Base-by-base conservation (phyloP, 1,140 invertebrate genomes). In the Idris sp. region DNA sequence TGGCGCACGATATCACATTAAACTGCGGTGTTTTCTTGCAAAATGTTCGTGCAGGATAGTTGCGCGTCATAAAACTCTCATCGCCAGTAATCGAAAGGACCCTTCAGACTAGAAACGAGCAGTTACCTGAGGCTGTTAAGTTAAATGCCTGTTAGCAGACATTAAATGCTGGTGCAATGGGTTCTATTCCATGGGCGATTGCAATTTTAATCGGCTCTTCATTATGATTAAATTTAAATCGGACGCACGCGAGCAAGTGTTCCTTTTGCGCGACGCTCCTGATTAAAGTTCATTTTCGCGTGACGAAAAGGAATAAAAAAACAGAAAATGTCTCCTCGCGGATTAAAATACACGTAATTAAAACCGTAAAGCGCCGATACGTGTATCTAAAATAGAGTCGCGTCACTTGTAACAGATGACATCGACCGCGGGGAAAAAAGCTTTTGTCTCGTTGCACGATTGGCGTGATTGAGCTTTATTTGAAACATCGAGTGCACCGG, bases 101-200 rank as follows among this genome's bases (percentile, higher is more conserved):
- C 84, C 83, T 85, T 87, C 83, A 84, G 82, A 82, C 81, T 82
- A 83, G 82, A 82, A 87, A 86, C 84, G 85, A 84, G 81, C 83
- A 86, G 85, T 86, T 86, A 87, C 80, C 82, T 81, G 81, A 73
- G 76, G 83, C 76, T 84, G 85, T 87, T 87, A 86, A 86, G 75
- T 86, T 87, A 86, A 87, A 87, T 86, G 84, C 84, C 84, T 79
- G 85, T 87, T 87, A 87, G 82, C 80, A 78, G 82, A 81, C 83
- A 82, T 86, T 87, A 87, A 86, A 82, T 82, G 78, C 64, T 68
- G 74, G 62, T 79, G 77, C 82, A 79, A 81, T 83, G 77, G 79
- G 72, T 80, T 79, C 79, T 82, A 82, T 82, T 85, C 81, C 79
- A 77, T 78, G 79, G 81, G 86, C 84, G 81, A 87, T 86, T 86